phyloP scores from a whole-genome alignment of 2,888 invertebrate species.

The Entomobrya multifasciata region DNA sequence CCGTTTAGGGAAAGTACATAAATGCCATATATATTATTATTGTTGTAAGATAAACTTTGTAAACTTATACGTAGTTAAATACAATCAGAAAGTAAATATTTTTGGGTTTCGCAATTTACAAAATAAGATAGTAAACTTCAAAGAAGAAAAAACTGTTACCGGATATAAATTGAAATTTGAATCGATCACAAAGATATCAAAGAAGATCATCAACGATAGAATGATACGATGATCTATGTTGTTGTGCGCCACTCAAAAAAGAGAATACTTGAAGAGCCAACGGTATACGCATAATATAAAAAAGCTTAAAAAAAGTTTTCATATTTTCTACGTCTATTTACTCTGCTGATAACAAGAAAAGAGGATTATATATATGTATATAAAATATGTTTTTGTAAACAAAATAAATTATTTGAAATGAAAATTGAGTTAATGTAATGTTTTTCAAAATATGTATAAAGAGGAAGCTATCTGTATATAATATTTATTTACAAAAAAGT shows the following conservation, averaged over 20 bases:
- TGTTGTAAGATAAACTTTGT: neutral
- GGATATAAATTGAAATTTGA: conserved; percentile 71
- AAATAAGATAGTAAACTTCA: conserved; percentile 65
- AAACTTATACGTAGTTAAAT: neutral
- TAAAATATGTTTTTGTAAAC: conserved; percentile 40
- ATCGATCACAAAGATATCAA: conserved; percentile 69
- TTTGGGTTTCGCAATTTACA: conserved; percentile 56
- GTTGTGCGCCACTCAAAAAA: neutral
- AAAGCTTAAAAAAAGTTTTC: conserved; percentile 43
- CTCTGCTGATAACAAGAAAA: neutral
- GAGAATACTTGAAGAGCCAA: conserved; percentile 2
- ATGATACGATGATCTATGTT: conserved; percentile 31
- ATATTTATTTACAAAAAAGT: neutral
- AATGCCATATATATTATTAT: neutral
- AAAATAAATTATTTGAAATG: conserved; percentile 41
- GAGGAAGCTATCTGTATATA: neutral
- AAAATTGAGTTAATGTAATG: conserved; percentile 43
- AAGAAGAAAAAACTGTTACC: conserved; percentile 61
- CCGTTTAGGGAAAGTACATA: neutral
- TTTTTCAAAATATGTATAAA: conserved; percentile 29
- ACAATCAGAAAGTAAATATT: conserved; percentile 49
- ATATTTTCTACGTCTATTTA: conserved; percentile 10
- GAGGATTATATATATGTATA: neutral
- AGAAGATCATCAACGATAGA: conserved; percentile 44
- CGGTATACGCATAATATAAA: conserved; percentile 43